Evolutionary conservation across 2,888 invertebrate genomes (phyloP).

Genomic region (Pinctada fucata): DNA sequence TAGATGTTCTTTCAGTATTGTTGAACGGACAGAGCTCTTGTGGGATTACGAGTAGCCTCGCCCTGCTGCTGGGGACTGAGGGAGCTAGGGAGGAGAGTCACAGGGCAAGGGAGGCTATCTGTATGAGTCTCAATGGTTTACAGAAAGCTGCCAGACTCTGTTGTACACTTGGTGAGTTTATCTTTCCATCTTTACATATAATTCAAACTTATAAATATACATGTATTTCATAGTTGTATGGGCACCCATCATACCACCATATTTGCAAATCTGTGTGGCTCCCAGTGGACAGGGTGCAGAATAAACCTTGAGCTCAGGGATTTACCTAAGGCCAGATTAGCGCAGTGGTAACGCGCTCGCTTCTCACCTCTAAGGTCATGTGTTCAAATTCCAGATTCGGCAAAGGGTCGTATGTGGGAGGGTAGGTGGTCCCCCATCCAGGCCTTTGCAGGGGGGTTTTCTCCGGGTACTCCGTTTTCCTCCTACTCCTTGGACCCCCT

Average conservation of each 20-base stretch:
- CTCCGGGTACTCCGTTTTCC: too few species aligned
- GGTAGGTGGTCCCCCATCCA: too few species aligned
- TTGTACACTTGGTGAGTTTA: conserved; percentile 84
- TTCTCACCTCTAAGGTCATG: too few species aligned
- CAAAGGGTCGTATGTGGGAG: too few species aligned
- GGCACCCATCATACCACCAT: not conserved
- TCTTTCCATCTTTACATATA: not conserved
- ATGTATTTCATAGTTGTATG: not conserved
- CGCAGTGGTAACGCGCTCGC: too few species aligned
- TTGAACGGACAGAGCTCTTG: conserved; percentile 78
- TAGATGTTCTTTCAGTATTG: conserved; percentile 90
- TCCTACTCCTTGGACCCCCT: too few species aligned
- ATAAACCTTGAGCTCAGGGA: too few species aligned
- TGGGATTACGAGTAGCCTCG: conserved; percentile 77
- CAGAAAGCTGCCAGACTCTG: conserved; percentile 94
- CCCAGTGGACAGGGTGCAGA: not conserved
- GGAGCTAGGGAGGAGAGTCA: conserved; percentile 78
- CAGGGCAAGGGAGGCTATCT: conserved; percentile 86
- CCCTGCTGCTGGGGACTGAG: conserved; percentile 77
- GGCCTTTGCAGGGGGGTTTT: too few species aligned
- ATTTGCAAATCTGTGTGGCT: not conserved
- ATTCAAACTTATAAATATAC: not conserved
- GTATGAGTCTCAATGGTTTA: conserved; percentile 91
- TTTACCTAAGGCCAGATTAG: too few species aligned
- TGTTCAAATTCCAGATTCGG: too few species aligned